Evolutionary conservation across 2,888 invertebrate species (phyloP).

Genomic region (Xestoiulus laeticollis): DNA sequence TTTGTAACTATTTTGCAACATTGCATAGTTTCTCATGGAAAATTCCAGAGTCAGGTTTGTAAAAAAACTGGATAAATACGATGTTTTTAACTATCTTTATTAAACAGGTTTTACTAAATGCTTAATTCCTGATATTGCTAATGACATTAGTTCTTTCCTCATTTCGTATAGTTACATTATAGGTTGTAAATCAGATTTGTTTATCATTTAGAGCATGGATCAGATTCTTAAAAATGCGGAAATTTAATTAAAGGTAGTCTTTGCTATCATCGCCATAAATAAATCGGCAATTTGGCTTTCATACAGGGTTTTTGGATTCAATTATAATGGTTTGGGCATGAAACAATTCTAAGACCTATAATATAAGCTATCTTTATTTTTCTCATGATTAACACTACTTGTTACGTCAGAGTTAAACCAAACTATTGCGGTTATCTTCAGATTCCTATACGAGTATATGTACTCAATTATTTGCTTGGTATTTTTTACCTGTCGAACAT

Average conservation of each 20-base stretch:
- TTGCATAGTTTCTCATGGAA: neutral
- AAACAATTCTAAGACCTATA: neutral
- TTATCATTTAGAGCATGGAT: neutral
- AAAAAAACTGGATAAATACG: neutral
- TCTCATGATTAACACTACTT: neutral
- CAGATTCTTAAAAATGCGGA: neutral
- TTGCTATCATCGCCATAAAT: neutral
- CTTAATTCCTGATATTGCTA: neutral
- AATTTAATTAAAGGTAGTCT: neutral
- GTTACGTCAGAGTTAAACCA: neutral
- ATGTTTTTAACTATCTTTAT: neutral
- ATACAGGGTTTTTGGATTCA: neutral
- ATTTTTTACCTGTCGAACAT: neutral
- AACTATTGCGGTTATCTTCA: neutral
- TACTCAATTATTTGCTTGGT: constrained; percentile 3
- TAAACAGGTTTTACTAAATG: neutral
- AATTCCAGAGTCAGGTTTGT: neutral
- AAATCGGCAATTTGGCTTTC: neutral
- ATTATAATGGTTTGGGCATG: neutral
- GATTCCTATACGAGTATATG: neutral
- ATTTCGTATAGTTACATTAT: neutral
- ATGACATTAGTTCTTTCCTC: neutral
- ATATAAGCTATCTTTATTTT: neutral
- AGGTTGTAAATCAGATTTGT: constrained; percentile 20
- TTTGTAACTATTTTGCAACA: constrained; percentile 27